Evolutionary conservation across 2,113 vertebrate genomes (phyloP), one percentile per base, ranked within the genome.

Genomic region (Phrynosoma blainvillii): DNA sequence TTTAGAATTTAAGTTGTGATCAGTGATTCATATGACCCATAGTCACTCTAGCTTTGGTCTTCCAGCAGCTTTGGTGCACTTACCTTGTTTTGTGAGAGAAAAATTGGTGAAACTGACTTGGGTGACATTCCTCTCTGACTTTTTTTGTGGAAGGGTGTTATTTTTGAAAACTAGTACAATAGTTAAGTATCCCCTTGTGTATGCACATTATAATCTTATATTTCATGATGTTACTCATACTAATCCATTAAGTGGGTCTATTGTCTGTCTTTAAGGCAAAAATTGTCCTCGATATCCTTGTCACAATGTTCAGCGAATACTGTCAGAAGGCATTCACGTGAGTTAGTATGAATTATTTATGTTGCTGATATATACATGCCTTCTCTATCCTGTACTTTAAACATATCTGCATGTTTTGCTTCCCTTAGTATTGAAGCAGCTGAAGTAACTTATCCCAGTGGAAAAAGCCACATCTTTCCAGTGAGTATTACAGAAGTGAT

Each of bases 271-370:
- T 84, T 12, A 93, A 99, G 99, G 98, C 98, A 66, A 99, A 99
- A 97, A 98, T 98, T 42, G 98, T 99, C 90, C 95, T 99, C 93
- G 99, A 99, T 96, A 96, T 97, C 92, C 96, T 99, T 75, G 99
- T 99, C 90, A 98, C 99, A 16, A 99, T 98, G 98, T 99, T 99
- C 92, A 98, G 98, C 94, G 98, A 98, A 95, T 99, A 99, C 82
- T 99, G 99, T 92, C 95, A 97, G 32, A 97, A 98, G 90, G 97
- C 97, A 1, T 99, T 99, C 96, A 99, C 96, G 99, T 99, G 95
- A 98, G 99, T 97, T 56, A 92, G 59, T 54, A 84, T 73, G 81
- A 56, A 52, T 16, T 79, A 71, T 16, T 54, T 65, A 2, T 70
- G 7, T 59, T n/a, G 79, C 79, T 80, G 36, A 36, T 76, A 21